These are phyloP conservation scores for Pangasianodon gigas DNA, from an alignment of 2,113 vertebrate genomes.

Conservation along the genomic window DNA sequence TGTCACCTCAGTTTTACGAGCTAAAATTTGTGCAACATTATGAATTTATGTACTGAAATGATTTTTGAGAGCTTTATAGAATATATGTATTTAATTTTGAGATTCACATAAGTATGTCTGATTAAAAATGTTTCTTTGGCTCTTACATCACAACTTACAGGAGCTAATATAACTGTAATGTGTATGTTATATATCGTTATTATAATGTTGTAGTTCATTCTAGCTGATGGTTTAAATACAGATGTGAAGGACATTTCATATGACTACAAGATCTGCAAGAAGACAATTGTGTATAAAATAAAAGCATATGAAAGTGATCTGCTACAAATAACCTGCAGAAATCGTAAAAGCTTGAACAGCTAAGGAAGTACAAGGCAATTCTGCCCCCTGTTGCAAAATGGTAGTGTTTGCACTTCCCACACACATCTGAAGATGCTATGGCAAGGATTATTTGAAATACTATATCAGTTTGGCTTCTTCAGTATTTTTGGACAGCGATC, in stretches of 20 bases:
- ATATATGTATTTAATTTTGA: not conserved
- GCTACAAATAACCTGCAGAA: not conserved
- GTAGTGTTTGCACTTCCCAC: not conserved
- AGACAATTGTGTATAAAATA: not conserved
- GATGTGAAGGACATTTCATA: not conserved
- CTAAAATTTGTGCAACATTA: not conserved
- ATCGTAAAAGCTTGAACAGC: not conserved
- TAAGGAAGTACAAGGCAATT: constrained; percentile 20
- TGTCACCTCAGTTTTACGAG: not conserved
- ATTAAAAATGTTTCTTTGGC: not conserved
- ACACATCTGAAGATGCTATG: not conserved
- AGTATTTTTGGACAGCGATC: not conserved
- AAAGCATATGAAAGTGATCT: not conserved
- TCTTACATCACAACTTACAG: not conserved
- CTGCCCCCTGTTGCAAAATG: constrained; percentile 61
- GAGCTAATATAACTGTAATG: not conserved
- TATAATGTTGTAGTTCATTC: not conserved
- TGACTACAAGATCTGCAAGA: not conserved
- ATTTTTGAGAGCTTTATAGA: not conserved
- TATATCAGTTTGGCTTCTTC: not conserved
- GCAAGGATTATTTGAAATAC: not conserved
- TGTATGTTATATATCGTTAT: not conserved
- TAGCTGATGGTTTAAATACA: not conserved
- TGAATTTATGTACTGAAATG: not conserved
- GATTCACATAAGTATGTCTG: not conserved